Percentiles rank a stretch among this genome's conserved stretches.
Evolutionary conservation across 2,888 invertebrate genomes (phyloP).

Genomic region (Melinaea marsaeus): DNA sequence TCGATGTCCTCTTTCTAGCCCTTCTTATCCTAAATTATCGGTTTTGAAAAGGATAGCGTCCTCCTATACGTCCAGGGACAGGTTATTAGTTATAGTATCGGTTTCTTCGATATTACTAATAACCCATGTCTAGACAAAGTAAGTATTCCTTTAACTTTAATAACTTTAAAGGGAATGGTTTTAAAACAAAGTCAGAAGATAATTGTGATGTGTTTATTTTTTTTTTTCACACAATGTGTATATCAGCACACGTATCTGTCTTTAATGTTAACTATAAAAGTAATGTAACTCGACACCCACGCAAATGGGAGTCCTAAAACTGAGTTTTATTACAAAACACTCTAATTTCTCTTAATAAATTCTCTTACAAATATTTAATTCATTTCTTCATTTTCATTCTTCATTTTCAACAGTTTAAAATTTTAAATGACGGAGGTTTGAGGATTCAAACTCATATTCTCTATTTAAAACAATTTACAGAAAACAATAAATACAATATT

Average conservation of each 20-base stretch:
- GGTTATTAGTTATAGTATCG: background rate
- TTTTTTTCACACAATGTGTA: background rate
- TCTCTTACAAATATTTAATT: too few species aligned
- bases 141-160: background rate
- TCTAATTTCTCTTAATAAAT: background rate
- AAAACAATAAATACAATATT: too few species aligned
- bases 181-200: background rate
- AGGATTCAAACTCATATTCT: too few species aligned
- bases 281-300: background rate
- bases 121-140: background rate
- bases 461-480: too few species aligned
- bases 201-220: background rate
- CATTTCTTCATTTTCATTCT: too few species aligned
- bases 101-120: background rate
- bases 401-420: too few species aligned
- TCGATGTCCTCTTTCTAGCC: conserved; percentile 21
- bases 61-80: too few species aligned
- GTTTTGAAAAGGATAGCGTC: too few species aligned
- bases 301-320: background rate
- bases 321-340: background rate
- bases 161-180: background rate
- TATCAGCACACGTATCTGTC: background rate
- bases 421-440: too few species aligned
- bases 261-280: background rate
- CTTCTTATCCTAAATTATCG: too few species aligned